A percentile compares a stretch with the other conserved stretches of the same genome.
phyloP scores from a whole-genome alignment of 2,113 vertebrate species.

The Mastomys coucha region DNA sequence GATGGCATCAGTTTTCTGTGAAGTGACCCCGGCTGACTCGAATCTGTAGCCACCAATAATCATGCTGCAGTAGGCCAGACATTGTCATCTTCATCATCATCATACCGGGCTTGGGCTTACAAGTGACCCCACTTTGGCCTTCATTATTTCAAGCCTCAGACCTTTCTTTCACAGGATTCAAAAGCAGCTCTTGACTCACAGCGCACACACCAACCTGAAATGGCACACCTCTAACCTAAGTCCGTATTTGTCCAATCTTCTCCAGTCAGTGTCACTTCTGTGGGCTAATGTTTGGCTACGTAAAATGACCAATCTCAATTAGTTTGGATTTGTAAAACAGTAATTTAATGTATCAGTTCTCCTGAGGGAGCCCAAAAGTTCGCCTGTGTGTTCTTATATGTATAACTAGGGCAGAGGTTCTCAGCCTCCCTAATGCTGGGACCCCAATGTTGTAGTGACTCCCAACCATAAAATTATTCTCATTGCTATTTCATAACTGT shows the following conservation, averaged over 20 bases:
- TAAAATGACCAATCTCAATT: not conserved
- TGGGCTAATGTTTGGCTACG: not conserved
- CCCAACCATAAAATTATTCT: not conserved
- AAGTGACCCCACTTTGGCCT: not conserved
- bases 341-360: not conserved
- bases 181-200: not conserved
- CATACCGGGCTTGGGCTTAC: not conserved
- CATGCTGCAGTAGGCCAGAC: not conserved
- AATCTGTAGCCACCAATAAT: not conserved
- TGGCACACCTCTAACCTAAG: not conserved
- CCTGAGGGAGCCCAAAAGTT: not conserved
- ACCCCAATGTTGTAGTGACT: not conserved
- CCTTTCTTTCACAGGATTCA: not conserved
- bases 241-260: not conserved
- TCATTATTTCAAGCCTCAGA: not conserved
- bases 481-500: not conserved
- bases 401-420: not conserved
- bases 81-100: not conserved
- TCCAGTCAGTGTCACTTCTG: slow-evolving; percentile 1
- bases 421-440: not conserved
- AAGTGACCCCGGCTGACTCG: not conserved
- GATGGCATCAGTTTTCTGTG: not conserved
- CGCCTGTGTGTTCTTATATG: not conserved
- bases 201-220: not conserved
- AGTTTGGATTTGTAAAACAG: not conserved